Evolutionary conservation across 2,113 vertebrate species (phyloP), one percentile per base, ranked within the genome.

Genomic region (Strix aluco): DNA sequence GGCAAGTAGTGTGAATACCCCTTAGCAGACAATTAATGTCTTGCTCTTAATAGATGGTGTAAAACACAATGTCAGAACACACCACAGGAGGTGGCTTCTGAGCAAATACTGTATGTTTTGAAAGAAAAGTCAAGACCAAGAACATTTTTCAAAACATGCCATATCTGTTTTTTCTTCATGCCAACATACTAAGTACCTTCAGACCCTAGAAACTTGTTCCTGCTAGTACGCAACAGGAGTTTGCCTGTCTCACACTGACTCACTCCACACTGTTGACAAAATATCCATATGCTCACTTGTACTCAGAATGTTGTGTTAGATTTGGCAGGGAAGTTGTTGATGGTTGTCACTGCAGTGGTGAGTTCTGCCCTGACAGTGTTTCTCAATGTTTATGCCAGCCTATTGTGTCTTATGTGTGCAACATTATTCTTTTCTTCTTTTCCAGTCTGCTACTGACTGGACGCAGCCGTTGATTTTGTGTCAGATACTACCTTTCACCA

Each of bases 381-480:
- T 91, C 74, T 75, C 44, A 95, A 29, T 42, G 34, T 81, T 92
- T 90, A 82, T 58, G 57, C 16, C 52, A 72, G 8, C 26, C 16
- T 70, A 21, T 79, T 52, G 26, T 92, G 61, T 66, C 42, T 4
- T 89, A 11, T 74, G 67, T 52, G 6, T 58, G 16, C 61, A 89
- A 57, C 0, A 0, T 62, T 78, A 58, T 55, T 86, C 36, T 85
- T 90, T 72, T 80, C 54, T 71, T 88, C 22, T 57, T 96, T 87
- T 89, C 38, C 62, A 81, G 70, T 72, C 23, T 1, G 4, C 44
- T 69, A 65, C 54, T 38, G 46, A 86, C 32, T 29, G 29, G 58
- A 90, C 82, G 34, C 4, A 72, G 42, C 34, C 16, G 92, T 95
- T 90, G 87, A 95, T 96, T 96, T 97, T 96, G 46, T 88, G 85